Conservation (phyloP, 2,113 vertebrate species). For the Suncus etruscus region DNA sequence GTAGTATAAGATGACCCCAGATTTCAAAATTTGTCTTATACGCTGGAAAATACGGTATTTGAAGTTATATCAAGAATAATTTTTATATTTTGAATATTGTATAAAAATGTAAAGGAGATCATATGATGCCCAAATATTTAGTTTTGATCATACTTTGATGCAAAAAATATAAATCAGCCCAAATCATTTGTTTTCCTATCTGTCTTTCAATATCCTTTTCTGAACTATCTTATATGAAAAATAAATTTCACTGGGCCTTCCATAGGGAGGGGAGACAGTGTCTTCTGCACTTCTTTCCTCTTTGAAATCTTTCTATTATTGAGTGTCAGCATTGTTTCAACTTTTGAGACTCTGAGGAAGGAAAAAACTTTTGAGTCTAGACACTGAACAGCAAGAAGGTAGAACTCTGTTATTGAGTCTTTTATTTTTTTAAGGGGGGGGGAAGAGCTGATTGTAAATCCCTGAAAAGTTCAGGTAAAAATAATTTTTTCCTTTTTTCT, state of each 20-base stretch:
- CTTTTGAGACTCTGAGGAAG: conserved; percentile 22
- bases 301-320: not conserved
- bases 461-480: not conserved
- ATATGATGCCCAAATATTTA: not conserved
- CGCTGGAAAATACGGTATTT: too few relatives aligned
- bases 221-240: conserved; percentile 58
- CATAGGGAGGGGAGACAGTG: not conserved
- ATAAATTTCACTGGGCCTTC: conserved; percentile 63
- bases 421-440: not conserved
- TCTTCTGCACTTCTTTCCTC: conserved; percentile 45
- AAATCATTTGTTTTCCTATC: conserved; percentile 70
- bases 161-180: conserved; percentile 67
- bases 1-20: too few relatives aligned
- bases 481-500: not conserved
- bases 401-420: not conserved
- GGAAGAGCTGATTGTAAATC: not conserved
- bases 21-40: too few relatives aligned
- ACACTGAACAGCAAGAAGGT: not conserved
- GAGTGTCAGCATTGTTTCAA: conserved; percentile 36
- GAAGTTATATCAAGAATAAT: too few relatives aligned
- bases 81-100: too few relatives aligned
- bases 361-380: not conserved
- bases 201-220: conserved; percentile 47
- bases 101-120: not conserved
- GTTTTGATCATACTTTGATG: conserved; percentile 59